Conservation (phyloP, 2,797 vertebrate species). For the Bufotes viridis region DNA sequence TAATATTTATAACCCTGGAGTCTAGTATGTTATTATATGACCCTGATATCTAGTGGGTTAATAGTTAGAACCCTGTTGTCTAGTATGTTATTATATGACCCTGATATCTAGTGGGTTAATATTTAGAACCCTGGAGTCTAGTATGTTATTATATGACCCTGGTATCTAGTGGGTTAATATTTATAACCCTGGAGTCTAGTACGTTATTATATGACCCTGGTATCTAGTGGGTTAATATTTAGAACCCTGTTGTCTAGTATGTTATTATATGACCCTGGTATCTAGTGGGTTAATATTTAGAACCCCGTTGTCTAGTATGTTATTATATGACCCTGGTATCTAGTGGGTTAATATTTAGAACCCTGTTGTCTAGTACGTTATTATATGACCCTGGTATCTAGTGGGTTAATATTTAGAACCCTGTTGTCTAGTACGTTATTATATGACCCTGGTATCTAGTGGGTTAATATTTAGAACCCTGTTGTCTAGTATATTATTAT, state of each 20-base stretch:
- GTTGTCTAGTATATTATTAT: neutral
- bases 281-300: neutral
- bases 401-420: too few species aligned
- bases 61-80: neutral
- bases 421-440: too few species aligned
- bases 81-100: neutral
- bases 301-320: neutral
- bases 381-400: too few species aligned
- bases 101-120: neutral
- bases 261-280: neutral
- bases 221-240: too few species aligned
- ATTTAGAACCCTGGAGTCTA: too few species aligned
- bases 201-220: neutral
- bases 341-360: neutral
- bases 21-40: neutral
- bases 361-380: too few species aligned
- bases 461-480: too few species aligned
- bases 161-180: neutral
- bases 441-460: too few species aligned
- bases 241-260: too few species aligned
- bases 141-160: too few species aligned
- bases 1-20: neutral
- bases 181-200: neutral
- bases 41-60: neutral
- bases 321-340: neutral